These are phyloP conservation scores for Porites lutea DNA, from an alignment of 64 coral and sea anemone species.

Conservation along the genomic window DNA sequence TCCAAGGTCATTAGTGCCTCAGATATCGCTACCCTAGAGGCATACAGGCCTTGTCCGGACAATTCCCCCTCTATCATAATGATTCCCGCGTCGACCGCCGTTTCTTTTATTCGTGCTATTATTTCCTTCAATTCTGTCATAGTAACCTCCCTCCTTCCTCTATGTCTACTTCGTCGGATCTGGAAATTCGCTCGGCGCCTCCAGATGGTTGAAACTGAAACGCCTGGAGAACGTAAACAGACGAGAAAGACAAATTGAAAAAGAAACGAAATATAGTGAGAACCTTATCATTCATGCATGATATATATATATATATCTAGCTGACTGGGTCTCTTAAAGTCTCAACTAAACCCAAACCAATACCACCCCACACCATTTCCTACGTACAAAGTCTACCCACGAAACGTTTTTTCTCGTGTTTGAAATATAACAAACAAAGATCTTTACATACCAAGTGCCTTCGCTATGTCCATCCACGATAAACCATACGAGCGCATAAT, in stretches of 20 bases:
- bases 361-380: too few relatives aligned
- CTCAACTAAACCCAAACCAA: too few relatives aligned
- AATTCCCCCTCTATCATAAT: slow-evolving; percentile 52
- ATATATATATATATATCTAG: too few relatives aligned
- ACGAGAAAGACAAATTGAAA: too few relatives aligned
- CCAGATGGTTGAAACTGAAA: slow-evolving; percentile 46
- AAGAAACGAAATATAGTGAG: too few relatives aligned
- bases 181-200: background rate
- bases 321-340: too few relatives aligned
- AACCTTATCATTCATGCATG: too few relatives aligned
- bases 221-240: background rate
- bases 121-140: background rate
- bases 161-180: background rate
- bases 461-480: slow-evolving; percentile 47
- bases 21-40: background rate
- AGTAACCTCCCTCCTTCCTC: background rate
- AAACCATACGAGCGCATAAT: slow-evolving; percentile 11
- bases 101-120: background rate
- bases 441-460: background rate
- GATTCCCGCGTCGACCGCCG: background rate
- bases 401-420: too few relatives aligned
- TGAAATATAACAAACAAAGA: background rate
- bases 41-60: background rate
- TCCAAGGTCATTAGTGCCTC: slow-evolving; percentile 28
- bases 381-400: too few relatives aligned